A percentile compares a stretch with the other conserved stretches of the same genome.
phyloP scores from a whole-genome alignment of 2,113 vertebrate species.

The Sinocyclocheilus maitianheensis region DNA sequence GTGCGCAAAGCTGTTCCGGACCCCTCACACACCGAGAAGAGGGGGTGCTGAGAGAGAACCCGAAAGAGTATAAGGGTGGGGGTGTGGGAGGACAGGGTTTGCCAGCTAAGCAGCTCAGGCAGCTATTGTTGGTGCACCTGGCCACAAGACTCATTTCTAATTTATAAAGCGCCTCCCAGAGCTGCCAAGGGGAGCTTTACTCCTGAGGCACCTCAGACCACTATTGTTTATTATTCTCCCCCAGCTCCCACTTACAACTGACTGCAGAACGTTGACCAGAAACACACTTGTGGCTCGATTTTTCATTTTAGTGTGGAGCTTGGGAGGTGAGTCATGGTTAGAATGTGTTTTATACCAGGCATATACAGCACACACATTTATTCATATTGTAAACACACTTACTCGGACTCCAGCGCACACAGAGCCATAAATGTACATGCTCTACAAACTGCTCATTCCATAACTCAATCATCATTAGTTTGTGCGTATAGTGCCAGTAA shows the following conservation, averaged over 20 bases:
- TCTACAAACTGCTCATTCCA: background rate
- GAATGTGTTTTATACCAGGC: constrained; percentile 24
- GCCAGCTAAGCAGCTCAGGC: constrained; percentile 35
- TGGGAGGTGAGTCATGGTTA: background rate
- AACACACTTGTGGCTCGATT: constrained; percentile 31
- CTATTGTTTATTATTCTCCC: constrained; percentile 53
- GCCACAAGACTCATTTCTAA: constrained; percentile 27
- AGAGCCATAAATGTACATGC: constrained; percentile 18
- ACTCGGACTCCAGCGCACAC: background rate
- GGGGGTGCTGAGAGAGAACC: background rate
- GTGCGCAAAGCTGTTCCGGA: too few relatives aligned
- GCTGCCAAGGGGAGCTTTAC: constrained; percentile 35
- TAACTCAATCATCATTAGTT: background rate
- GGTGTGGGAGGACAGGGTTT: constrained; percentile 31
- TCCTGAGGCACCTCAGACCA: constrained; percentile 36
- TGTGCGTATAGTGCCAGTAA: background rate
- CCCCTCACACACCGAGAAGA: background rate
- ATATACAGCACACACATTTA: constrained; percentile 9
- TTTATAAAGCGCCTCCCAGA: constrained; percentile 49
- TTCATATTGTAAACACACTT: constrained; percentile 38
- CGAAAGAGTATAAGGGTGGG: background rate
- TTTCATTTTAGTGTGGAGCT: background rate
- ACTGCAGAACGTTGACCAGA: constrained; percentile 23
- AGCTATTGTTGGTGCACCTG: constrained; percentile 49
- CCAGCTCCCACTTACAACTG: constrained; percentile 37